Percentiles rank a stretch among this genome's conserved stretches.
Evolutionary conservation across 2,113 vertebrate genomes (phyloP).

Genomic region (Poeciliopsis occidentalis): DNA sequence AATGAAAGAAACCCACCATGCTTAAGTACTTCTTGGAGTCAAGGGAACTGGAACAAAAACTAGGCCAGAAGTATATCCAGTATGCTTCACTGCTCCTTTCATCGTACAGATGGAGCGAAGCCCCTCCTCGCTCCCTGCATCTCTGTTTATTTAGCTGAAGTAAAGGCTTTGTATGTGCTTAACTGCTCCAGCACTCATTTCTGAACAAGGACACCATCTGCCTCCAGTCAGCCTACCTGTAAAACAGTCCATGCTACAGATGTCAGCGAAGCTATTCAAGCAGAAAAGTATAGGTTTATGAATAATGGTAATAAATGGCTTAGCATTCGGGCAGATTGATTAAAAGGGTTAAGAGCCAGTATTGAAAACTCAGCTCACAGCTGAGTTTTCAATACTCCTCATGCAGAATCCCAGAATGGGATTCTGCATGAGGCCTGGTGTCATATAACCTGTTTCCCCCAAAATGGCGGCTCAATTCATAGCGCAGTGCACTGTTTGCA

Average conservation of each 20-base stretch:
- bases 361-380: constrained; percentile 1
- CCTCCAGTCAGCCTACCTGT: constrained; percentile 43
- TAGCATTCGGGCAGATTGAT: not conserved
- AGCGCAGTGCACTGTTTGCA: constrained; percentile 11
- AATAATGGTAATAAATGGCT: not conserved
- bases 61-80: constrained; percentile 34
- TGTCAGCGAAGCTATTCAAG: constrained; percentile 14
- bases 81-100: constrained; percentile 43
- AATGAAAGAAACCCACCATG: constrained; percentile 9
- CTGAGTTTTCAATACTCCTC: too few relatives aligned
- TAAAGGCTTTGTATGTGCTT: constrained; percentile 58
- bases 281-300: not conserved
- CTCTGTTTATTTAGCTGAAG: constrained; percentile 68
- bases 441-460: constrained; percentile 46
- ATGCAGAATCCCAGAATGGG: too few relatives aligned
- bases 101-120: constrained; percentile 42
- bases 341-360: not conserved
- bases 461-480: constrained; percentile 20
- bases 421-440: constrained; percentile 55
- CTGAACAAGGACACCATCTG: constrained; percentile 62
- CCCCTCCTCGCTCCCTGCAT: constrained; percentile 6
- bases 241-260: constrained; percentile 22
- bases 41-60: constrained; percentile 33
- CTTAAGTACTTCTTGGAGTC: not conserved
- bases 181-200: constrained; percentile 33